Evolutionary conservation across 1,140 invertebrate species (phyloP).

Genomic region (Trichonephila clavata): DNA sequence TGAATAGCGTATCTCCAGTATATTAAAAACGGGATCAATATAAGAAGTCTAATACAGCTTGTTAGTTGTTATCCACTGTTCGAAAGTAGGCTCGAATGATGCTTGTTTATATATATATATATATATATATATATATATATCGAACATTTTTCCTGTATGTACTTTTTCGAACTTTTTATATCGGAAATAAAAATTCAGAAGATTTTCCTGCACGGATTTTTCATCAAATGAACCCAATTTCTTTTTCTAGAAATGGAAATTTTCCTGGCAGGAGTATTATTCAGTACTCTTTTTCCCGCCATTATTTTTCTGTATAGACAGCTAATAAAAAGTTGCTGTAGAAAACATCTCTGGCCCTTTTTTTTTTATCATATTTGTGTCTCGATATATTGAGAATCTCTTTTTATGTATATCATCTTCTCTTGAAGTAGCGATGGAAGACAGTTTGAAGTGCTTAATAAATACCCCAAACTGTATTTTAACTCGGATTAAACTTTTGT

Average conservation of each 20-base stretch:
- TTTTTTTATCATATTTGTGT: not conserved
- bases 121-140: no score
- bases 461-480: not conserved
- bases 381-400: not conserved
- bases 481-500: not conserved
- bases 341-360: not conserved
- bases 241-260: not conserved
- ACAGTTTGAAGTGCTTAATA: not conserved
- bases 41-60: not conserved
- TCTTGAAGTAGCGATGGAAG: not conserved
- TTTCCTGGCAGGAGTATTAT: not conserved
- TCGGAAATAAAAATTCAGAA: no score
- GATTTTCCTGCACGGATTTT: not conserved
- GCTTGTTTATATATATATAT: no score
- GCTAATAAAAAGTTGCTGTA: not conserved
- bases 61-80: not conserved
- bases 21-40: not conserved
- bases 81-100: not conserved
- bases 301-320: not conserved
- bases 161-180: not conserved
- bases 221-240: conserved; percentile 17
- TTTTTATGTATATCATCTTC: not conserved
- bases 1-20: not conserved
- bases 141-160: not conserved
- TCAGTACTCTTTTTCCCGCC: not conserved